These are phyloP conservation scores for Channa argus DNA, from an alignment of 2,113 vertebrate species.

Conservation along the genomic window DNA sequence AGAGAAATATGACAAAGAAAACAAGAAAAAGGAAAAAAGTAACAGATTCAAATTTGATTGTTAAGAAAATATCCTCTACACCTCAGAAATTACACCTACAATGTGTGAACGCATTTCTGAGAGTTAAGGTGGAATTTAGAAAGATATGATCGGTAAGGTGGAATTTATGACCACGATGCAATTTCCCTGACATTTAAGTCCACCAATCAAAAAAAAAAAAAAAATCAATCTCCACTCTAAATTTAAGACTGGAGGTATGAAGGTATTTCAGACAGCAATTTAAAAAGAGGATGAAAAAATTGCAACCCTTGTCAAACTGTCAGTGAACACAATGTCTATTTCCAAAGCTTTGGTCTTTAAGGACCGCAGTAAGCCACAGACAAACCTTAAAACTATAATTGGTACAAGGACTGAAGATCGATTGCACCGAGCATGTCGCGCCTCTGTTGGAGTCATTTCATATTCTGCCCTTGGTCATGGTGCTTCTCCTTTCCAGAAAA, in stretches of 20 bases:
- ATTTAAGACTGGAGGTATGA: slow-evolving; percentile 56
- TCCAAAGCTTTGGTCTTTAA: slow-evolving; percentile 67
- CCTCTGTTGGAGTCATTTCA: slow-evolving; percentile 68
- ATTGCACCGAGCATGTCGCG: slow-evolving; percentile 40
- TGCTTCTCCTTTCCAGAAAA: slow-evolving; percentile 72
- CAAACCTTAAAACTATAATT: slow-evolving; percentile 76
- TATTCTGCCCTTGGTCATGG: slow-evolving; percentile 71
- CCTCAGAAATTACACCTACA: slow-evolving; percentile 1
- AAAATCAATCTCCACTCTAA: slow-evolving; percentile 61
- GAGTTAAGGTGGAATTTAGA: not conserved
- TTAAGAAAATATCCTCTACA: too few relatives aligned
- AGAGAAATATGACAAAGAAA: too few relatives aligned
- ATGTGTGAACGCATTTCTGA: slow-evolving; percentile 9
- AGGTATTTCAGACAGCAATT: slow-evolving; percentile 59
- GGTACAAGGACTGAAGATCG: slow-evolving; percentile 69
- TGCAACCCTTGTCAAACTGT: slow-evolving; percentile 66
- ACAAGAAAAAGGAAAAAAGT: too few relatives aligned
- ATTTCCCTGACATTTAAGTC: slow-evolving; percentile 43
- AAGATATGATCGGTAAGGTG: slow-evolving; percentile 2
- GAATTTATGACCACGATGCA: not conserved
- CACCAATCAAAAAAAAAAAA: not conserved
- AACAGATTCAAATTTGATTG: too few relatives aligned
- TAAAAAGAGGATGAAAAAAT: slow-evolving; percentile 60
- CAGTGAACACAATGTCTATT: slow-evolving; percentile 71
- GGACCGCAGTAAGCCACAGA: slow-evolving; percentile 62